Conservation (phyloP, 2,888 invertebrate genomes). For the Xestoiulus laeticollis region DNA sequence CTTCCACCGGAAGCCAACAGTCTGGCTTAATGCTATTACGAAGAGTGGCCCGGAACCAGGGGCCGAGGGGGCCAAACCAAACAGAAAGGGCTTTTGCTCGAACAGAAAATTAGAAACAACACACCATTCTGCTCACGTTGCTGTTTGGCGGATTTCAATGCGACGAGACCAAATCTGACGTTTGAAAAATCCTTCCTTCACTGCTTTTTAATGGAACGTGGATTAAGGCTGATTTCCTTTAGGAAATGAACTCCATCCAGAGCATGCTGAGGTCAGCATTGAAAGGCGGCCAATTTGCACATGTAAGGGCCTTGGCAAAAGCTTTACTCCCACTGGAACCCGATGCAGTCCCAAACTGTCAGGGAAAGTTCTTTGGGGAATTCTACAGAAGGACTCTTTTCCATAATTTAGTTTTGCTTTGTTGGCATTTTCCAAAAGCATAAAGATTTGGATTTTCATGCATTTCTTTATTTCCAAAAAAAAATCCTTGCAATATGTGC, state of each 20-base stretch:
- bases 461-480: too few species aligned
- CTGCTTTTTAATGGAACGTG: not conserved
- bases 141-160: not conserved
- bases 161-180: not conserved
- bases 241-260: slow-evolving; percentile 21
- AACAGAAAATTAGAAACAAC: slow-evolving; percentile 6
- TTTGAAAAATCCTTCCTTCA: slow-evolving; percentile 16
- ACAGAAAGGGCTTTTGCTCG: not conserved
- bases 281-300: not conserved
- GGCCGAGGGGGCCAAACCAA: not conserved
- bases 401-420: slow-evolving; percentile 16
- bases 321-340: not conserved
- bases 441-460: not conserved
- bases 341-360: not conserved
- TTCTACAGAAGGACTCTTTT: not conserved
- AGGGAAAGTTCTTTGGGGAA: too few species aligned
- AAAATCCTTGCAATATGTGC: too few species aligned
- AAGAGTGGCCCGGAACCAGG: not conserved
- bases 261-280: slow-evolving; percentile 20
- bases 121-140: slow-evolving; percentile 24
- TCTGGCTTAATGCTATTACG: not conserved
- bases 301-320: not conserved
- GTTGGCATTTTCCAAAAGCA: not conserved
- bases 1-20: not conserved
- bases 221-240: slow-evolving; percentile 33